A percentile compares a stretch with the other conserved stretches of the same genome.
Conservation (phyloP, 2,113 vertebrate species). For the Athene cunicularia region DNA sequence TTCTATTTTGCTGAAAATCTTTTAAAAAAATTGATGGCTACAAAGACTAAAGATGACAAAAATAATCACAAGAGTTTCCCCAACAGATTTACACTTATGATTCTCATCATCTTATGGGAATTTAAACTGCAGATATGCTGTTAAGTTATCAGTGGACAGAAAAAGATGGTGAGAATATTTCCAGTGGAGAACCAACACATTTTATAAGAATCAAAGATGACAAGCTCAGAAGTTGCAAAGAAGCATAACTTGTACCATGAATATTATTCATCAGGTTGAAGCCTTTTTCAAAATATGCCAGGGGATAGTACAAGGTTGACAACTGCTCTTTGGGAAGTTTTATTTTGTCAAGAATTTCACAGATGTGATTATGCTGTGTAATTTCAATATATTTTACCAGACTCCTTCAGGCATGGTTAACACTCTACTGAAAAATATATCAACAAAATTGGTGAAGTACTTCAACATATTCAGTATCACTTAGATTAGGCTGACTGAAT, state of each 20-base stretch:
- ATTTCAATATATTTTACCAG: conserved; percentile 48
- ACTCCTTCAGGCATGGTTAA: conserved; percentile 48
- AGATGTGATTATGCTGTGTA: conserved; percentile 52
- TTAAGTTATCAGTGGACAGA: neutral
- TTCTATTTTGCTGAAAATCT: neutral
- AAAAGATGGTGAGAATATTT: conserved; percentile 30
- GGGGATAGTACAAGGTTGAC: conserved; percentile 34
- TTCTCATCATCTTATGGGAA: conserved; percentile 9
- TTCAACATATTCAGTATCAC: neutral
- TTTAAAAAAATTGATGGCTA: neutral
- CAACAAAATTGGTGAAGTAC: conserved; percentile 23
- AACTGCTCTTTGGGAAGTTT: conserved; percentile 46
- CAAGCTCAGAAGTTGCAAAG: conserved; percentile 54
- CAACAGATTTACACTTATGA: neutral
- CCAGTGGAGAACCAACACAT: neutral
- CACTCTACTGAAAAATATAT: conserved; percentile 29
- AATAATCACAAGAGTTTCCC: neutral
- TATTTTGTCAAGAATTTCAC: conserved; percentile 61
- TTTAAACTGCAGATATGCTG: conserved; percentile 10
- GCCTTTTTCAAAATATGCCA: conserved; percentile 43
- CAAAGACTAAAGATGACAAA: conserved; percentile 12
- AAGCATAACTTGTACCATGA: neutral
- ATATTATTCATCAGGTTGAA: conserved; percentile 58
- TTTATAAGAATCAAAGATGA: conserved; percentile 59
- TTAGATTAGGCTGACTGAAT: neutral